Base-by-base conservation (phyloP, 1,140 invertebrate genomes). In the Drosophila suzukii region DNA sequence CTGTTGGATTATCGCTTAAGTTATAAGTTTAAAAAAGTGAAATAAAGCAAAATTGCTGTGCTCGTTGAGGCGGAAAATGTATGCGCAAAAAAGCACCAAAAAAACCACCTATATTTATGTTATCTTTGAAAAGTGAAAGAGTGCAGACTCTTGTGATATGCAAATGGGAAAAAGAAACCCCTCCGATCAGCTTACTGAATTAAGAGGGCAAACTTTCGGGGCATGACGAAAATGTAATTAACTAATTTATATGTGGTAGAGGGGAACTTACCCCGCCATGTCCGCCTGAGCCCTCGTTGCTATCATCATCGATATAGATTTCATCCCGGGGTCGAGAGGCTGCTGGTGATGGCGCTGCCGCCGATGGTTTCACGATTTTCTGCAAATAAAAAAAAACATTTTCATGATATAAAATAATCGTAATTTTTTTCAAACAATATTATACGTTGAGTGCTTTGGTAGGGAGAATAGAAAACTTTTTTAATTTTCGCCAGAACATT, bases 251-350 rank as follows among this genome's bases (percentile, higher is more conserved):
- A 57, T 62, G 71, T 47, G 34, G 8, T 10, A 15, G 17, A 46
- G 36, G 0, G 36, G 44, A 73, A 84, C 86, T 93, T 84, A 93
- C 92, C 82, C 93, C 93, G 73, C 92, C 92, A 74, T 85, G 92
- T 78, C 93, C 92, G 50, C 93, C 93, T 57, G 93, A 93, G 41
- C 93, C 93, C 75, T 94, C 93, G 46, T 92, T 90, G 75, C 88
- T 91, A 68, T 92, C 92, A 81, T 93, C 93, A 72, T 93, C 92
- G 71, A 93, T 93, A 60, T 93, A 92, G 83, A 93, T 93, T 68
- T 92, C 92, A 82, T 92, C 92, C 61, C 70, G 78, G 27, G 77
- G 59, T 27, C 75, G 70, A 47, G 67, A 75, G 43, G 81, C 44
- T 24, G 70, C 32, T 44, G 59, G 43, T 24, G 80, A 88, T 55